Evolutionary conservation across 2,888 invertebrate species (phyloP).

Genomic region (Nephrotoma flavescens): DNA sequence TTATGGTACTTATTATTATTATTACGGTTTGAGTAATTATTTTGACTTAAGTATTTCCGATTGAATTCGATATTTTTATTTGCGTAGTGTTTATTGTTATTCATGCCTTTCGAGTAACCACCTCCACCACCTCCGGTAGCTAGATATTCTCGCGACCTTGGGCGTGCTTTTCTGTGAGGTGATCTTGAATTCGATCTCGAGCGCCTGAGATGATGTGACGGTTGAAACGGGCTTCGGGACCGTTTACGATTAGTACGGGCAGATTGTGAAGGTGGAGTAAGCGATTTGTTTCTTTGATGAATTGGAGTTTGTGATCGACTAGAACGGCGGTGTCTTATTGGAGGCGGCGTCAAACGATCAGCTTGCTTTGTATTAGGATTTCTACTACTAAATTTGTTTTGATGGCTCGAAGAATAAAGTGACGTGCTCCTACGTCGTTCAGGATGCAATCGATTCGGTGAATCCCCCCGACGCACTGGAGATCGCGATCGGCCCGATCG

Average conservation of each 20-base stretch:
- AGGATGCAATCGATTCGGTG: background rate
- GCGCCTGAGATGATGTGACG: background rate
- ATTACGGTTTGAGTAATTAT: conserved; percentile 4
- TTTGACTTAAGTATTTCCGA: conserved; percentile 3
- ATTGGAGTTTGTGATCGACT: background rate
- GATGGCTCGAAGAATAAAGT: background rate
- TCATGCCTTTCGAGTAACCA: background rate
- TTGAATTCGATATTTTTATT: conserved; percentile 1
- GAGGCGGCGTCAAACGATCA: background rate
- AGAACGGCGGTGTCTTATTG: background rate
- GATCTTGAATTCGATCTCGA: conserved; percentile 9
- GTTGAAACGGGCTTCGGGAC: background rate
- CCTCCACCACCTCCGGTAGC: background rate
- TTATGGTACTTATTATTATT: background rate
- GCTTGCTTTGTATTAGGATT: background rate
- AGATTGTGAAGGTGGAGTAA: background rate
- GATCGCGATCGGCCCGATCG: conserved; percentile 1
- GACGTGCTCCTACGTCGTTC: background rate
- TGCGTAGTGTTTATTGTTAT: background rate
- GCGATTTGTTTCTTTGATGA: background rate
- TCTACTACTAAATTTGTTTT: background rate
- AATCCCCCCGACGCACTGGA: background rate
- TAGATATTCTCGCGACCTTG: background rate
- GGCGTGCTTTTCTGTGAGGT: background rate
- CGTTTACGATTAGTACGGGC: background rate